Base-by-base conservation (phyloP, 2,888 invertebrate species). In the Apodemia duryi region DNA sequence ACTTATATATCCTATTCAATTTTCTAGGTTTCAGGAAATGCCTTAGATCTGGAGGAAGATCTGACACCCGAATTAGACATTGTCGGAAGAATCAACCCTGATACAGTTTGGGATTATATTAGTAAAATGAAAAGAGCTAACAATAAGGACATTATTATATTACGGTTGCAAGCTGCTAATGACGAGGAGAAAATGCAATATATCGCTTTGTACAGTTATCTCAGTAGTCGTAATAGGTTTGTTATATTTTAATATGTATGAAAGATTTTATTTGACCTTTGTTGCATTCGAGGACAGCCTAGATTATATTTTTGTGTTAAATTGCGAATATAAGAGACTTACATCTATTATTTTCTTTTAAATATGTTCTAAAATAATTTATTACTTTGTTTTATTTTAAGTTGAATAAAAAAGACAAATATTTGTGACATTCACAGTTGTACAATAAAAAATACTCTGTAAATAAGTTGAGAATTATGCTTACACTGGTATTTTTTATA, bases 41-140 rank as follows among this genome's bases (percentile, higher is more conserved):
- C 95, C 49, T 82, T 91, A 43, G 95, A 95, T 69, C 86, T 96
- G 32, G 93, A 95, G 74, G 94, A 95, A 73, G 96, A 96, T 80
- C 86, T 98, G 49, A 95, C 95, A 5, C 93, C 94, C 63, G 95
- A 95, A 66, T 89, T 98, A 38, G 96, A 96, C 76, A 96, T 99
- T 49, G 97, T 98, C 13, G 99, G 99, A 1, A 93, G 99, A 75
- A 98, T 99, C 77, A 95, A 95, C 65, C 97, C 97, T 0, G 95
- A 96, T 11, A 97, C 96, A 11, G 98, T 96, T 6, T 98, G 97
- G 97, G 98, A 98, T 67, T 99, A 99, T 80, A 95, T 99, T 66
- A 94, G 94, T 49, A 97, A 98, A 88, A 97, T 98, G 92, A 97
- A 96, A 78, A 96, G 96, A 79, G 95, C 96, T 57, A 96, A 96